These are phyloP conservation scores for Pterocles gutturalis DNA, from an alignment of 2,113 vertebrate genomes.

Conservation along the genomic window DNA sequence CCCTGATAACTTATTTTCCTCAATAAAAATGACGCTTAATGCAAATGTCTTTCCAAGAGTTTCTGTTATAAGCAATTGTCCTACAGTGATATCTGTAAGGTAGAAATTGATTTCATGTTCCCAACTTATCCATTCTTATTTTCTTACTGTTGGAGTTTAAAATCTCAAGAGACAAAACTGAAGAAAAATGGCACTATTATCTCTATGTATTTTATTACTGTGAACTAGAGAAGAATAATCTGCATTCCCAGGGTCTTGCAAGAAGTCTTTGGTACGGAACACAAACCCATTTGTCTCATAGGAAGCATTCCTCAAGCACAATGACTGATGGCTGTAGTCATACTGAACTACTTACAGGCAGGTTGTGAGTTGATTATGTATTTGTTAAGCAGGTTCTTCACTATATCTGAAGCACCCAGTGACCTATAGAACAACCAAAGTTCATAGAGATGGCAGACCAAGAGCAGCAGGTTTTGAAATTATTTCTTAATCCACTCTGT, in stretches of 20 bases:
- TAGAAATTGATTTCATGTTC: not conserved
- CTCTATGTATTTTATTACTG: not conserved
- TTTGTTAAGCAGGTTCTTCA: not conserved
- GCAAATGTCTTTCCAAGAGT: not conserved
- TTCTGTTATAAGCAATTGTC: not conserved
- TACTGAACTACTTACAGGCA: not conserved
- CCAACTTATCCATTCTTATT: not conserved
- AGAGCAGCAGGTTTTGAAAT: not conserved
- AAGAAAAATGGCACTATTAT: not conserved
- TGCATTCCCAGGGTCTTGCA: not conserved
- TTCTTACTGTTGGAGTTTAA: not conserved
- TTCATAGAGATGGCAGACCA: not conserved
- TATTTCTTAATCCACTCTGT: not conserved
- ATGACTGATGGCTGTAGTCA: not conserved
- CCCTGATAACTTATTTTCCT: not conserved
- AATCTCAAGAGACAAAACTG: not conserved
- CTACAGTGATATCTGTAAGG: not conserved
- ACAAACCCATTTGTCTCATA: not conserved
- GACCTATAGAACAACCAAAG: not conserved
- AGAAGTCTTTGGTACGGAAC: not conserved
- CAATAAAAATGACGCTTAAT: not conserved
- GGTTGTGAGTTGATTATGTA: not conserved
- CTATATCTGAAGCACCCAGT: not conserved
- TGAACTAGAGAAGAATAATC: not conserved
- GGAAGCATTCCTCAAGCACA: not conserved